phyloP scores from a whole-genome alignment of 1,140 invertebrate genomes.

The Aphaenogaster floridana region DNA sequence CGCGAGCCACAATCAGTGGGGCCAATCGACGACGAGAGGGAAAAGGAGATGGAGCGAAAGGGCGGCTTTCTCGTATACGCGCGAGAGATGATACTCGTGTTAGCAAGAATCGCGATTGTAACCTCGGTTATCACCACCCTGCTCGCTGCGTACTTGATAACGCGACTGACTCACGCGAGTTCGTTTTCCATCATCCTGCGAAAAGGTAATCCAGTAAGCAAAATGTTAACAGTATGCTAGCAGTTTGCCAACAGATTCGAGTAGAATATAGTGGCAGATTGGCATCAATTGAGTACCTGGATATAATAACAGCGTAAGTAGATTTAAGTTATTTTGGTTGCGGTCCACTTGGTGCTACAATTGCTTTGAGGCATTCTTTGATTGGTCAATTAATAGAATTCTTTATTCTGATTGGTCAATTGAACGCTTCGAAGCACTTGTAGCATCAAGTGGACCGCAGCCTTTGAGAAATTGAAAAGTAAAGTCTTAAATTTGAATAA shows the following conservation, averaged over 20 bases:
- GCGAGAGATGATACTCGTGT: constrained; percentile 54
- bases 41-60: not conserved
- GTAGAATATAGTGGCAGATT: not conserved
- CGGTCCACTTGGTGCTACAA: too few species aligned
- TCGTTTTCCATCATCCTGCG: constrained; percentile 55
- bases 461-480: too few species aligned
- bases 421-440: too few species aligned
- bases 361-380: too few species aligned
- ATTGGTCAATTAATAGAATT: too few species aligned
- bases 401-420: too few species aligned
- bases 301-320: too few species aligned
- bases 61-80: constrained; percentile 29
- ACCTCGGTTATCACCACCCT: constrained; percentile 54
- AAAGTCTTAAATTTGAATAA: too few species aligned
- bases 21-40: not conserved
- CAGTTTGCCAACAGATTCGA: not conserved
- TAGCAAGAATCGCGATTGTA: constrained; percentile 67
- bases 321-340: too few species aligned
- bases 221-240: not conserved
- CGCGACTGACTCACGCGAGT: constrained; percentile 38
- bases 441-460: too few species aligned
- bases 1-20: not conserved
- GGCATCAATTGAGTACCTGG: not conserved
- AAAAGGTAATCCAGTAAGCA: constrained; percentile 63
- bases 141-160: constrained; percentile 62